Base-by-base conservation (phyloP, 1,140 invertebrate genomes). In the Thaumatotibia leucotreta region DNA sequence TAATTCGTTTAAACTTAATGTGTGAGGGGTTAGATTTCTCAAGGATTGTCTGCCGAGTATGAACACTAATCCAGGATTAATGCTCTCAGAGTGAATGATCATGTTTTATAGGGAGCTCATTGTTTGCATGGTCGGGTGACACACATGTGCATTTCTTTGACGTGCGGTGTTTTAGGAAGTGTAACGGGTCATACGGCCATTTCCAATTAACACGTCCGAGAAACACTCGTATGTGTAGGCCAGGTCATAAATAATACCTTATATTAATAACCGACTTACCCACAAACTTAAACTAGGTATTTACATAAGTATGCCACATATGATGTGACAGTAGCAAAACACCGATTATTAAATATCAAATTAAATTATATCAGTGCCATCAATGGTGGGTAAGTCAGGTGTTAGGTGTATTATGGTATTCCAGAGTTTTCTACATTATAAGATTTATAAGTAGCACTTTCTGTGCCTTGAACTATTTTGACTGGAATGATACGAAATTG, bases 81-180 rank as follows among this genome's bases (percentile, higher is more conserved):
- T 77, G 65, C 14, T 24, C 11, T 39, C 32, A 33, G 61, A 72
- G 11, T 54, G 66, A 33, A 24, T 49, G 39, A 22, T 66, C 62
- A 61, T 65, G 69, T 83, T 89, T 79, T 88, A 88, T 88, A 88
- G 73, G 76, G 69, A 33, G 33, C 35, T 1, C 69, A 70, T 63
- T 69, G 52, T 70, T 24, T 35, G 20, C 10, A 2, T 23, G 76
- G 45, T 73, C 72, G 67, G 65, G 71, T 88, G 86, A 88, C 85
- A 88, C 86, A 88, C 79, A 83, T 86, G 65, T 88, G 80, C 79
- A 83, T 80, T 68, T 85, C 84, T 88, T 88, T 87, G 79, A 70
- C 76, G 50, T 73, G 72, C 64, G 39, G 72, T 76, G 80, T 86
- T 88, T 88, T 83, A 77, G 76, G 82, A 89, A 89, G 68, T 70